Evolutionary conservation across 1,140 invertebrate species (phyloP), one percentile per base, ranked within the genome.

Genomic region (Homarus americanus): DNA sequence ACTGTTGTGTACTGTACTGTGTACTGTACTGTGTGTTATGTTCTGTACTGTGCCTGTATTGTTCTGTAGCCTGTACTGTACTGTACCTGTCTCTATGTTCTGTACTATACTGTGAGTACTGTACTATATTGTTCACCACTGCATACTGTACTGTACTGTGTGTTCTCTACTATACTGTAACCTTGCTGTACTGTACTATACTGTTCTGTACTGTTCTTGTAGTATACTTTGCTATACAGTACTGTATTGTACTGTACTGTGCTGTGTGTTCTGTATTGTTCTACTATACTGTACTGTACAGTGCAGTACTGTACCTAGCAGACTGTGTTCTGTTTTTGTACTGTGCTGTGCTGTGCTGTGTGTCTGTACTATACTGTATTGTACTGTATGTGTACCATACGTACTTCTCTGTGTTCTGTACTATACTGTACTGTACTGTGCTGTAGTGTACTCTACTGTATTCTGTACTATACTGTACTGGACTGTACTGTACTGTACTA

Each of bases 21-120:
- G 91, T 90, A 92, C 92, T 92, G 82, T 92, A 91, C 41, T 86
- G 63, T 82, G 91, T 75, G 92, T 87, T 92, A 91, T 83, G 85
- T 92, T 83, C 75, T 93, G 75, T 91, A 92, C 49, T 92, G 49
- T 58, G 87, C n/a, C 79, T 92, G 80, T 28, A 92, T 91, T 93
- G 86, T 93, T 92, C 91, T 93, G 89, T 93, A 91, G 79, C 90
- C 92, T 92, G 91, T 92, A 92, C 82, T 91, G 84, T 89, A 93
- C 92, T 90, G 79, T 93, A 92, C n/a, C n/a, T n/a, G n/a, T n/a
- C 91, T 93, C 66, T 92, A 93, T 87, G 92, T 92, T 92, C 92
- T 92, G 69, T 92, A 91, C 88, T 93, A 66, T 93, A 86, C 92
- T 92, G 82, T n/a, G n/a, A n/a, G n/a, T 93, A 86, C 91, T 93